phyloP scores from a whole-genome alignment of 2,888 invertebrate genomes.

The Acleris literana region DNA sequence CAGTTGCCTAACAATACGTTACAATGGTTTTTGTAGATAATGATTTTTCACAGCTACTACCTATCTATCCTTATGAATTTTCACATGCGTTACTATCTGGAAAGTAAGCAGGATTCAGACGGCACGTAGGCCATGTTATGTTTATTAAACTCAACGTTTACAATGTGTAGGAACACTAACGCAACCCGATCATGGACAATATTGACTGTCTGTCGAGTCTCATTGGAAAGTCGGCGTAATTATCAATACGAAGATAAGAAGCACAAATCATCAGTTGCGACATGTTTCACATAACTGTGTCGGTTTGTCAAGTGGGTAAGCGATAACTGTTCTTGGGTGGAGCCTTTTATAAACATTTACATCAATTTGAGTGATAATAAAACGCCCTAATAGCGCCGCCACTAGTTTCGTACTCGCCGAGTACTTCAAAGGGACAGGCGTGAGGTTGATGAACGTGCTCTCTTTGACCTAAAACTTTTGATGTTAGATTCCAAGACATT shows the following conservation, averaged over 20 bases:
- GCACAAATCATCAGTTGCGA: slow-evolving; percentile 30
- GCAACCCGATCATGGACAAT: slow-evolving; percentile 19
- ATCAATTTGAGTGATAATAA: slow-evolving; percentile 53
- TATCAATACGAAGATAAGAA: slow-evolving; percentile 32
- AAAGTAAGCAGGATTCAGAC: slow-evolving; percentile 13
- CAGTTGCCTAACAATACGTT: neutral
- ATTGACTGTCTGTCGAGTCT: slow-evolving; percentile 26
- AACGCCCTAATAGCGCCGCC: slow-evolving; percentile 41
- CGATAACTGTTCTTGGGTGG: slow-evolving; percentile 37
- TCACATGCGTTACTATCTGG: neutral
- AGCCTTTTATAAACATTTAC: slow-evolving; percentile 50
- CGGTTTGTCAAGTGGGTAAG: slow-evolving; percentile 40
- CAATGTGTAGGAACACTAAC: slow-evolving; percentile 8
- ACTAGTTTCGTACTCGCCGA: slow-evolving; percentile 16
- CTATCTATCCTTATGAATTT: too few relatives aligned
- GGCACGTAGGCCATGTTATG: slow-evolving; percentile 12
- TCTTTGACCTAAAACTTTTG: slow-evolving; percentile 20
- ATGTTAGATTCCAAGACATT: slow-evolving; percentile 1
- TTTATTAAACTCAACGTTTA: slow-evolving; percentile 11
- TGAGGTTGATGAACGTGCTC: slow-evolving; percentile 25
- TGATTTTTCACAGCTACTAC: too few relatives aligned
- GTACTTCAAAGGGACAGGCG: slow-evolving; percentile 20
- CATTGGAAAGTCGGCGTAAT: slow-evolving; percentile 33
- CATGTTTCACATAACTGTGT: slow-evolving; percentile 43
- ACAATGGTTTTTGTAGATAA: too few relatives aligned